Evolutionary conservation across 2,888 invertebrate species (phyloP).

Genomic region (Globia sparganii): DNA sequence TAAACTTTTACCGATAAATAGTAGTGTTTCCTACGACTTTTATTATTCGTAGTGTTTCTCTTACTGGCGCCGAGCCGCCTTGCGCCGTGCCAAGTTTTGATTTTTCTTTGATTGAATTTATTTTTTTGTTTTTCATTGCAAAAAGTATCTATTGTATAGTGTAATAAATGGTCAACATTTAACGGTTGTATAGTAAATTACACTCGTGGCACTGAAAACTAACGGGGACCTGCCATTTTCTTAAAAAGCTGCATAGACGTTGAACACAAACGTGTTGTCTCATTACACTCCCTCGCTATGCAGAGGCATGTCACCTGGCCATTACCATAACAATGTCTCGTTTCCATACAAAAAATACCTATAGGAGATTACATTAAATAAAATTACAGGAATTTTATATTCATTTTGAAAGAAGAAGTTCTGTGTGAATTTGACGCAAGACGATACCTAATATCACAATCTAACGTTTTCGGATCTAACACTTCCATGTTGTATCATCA

Average conservation of each 20-base stretch:
- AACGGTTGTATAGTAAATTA: neutral
- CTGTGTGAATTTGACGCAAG: neutral
- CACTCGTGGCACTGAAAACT: neutral
- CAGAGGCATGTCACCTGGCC: neutral
- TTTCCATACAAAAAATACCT: conserved; percentile 2
- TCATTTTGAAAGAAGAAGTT: neutral
- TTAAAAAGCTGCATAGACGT: neutral
- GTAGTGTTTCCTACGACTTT: no score
- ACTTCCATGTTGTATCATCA: neutral
- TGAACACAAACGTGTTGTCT: conserved; percentile 10
- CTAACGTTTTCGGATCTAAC: neutral
- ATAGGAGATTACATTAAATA: neutral
- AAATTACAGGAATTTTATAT: neutral
- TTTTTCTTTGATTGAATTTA: neutral
- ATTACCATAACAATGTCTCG: conserved; percentile 33
- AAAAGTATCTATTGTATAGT: neutral
- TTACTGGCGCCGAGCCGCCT: neutral
- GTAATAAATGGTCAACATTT: neutral
- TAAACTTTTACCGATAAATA: neutral
- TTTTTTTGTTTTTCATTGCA: neutral
- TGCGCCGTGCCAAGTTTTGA: conserved; percentile 1
- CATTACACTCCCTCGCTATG: conserved; percentile 28
- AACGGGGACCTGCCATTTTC: conserved; percentile 6
- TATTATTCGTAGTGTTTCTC: conserved; percentile 3
- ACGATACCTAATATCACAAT: neutral